Base-by-base conservation (phyloP, 2,797 vertebrate genomes). In the Pangasius mekongensis region DNA sequence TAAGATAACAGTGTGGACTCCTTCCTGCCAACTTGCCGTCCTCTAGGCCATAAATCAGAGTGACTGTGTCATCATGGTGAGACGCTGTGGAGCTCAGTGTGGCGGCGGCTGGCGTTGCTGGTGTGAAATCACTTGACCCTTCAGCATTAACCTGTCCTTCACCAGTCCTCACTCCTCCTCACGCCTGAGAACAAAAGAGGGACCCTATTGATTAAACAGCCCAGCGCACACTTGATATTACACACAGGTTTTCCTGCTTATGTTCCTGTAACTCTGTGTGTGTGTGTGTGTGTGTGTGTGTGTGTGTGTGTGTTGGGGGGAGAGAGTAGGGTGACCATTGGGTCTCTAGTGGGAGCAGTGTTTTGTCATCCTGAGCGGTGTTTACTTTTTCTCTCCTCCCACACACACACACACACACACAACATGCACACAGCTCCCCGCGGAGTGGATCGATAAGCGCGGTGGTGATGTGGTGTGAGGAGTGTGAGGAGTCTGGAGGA, bases 91-190 rank as follows among this genome's bases (percentile, higher is more conserved):
- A 97, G 95, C 95, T 96, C 94, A 96, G 96, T 96, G 97, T 96
- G 95, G 97, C 91, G 95, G 96, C 97, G 95, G 95, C 97, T 97
- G 96, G 96, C 96, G 97, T 96, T 92, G 97, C 97, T 96, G 97
- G 97, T 98, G 98, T 98, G 97, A 98, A 98, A 98, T 99, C 98
- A 98, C 98, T 98, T 99, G 98, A 98, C 98, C 98, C 96, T 94
- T 87, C 96, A 96, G 97, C 97, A 98, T 98, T 99, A 98, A 99
- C 98, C 97, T 98, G 97, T 97, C 96, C 95, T 96, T 95, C 96
- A 97, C 97, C 97, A 97, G 97, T 97, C 97, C 97, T 97, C 95
- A 95, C 94, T 94, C 96, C 97, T 97, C 96, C 96, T 96, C 96
- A 92, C 95, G 95, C 96, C 91, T 92, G 90, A 93, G 95, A 96